Conservation (phyloP, 1,140 invertebrate genomes). For the Acromyrmex echinatior region DNA sequence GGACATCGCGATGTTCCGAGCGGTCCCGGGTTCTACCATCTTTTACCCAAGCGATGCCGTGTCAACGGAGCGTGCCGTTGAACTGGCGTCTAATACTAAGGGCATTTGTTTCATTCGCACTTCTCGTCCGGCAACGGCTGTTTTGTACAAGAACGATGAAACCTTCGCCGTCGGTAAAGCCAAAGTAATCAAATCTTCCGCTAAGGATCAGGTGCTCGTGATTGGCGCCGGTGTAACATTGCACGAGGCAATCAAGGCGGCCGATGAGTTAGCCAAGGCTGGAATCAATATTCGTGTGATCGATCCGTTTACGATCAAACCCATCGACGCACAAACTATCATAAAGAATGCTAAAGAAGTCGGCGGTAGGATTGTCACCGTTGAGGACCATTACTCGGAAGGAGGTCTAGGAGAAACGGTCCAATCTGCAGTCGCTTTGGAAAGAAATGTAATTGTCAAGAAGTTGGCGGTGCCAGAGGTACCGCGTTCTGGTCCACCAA, state of each 20-base stretch:
- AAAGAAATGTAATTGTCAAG: conserved; percentile 92
- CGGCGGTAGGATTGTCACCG: conserved; percentile 95
- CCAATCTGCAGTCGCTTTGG: conserved; percentile 91
- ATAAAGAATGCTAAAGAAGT: conserved; percentile 92
- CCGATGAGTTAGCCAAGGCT: conserved; percentile 90
- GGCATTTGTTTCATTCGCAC: conserved; percentile 99
- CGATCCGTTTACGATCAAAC: conserved; percentile 98
- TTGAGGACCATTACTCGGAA: conserved; percentile 99
- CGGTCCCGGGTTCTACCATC: conserved; percentile 96
- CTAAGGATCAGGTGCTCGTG: conserved; percentile 93
- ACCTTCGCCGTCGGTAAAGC: conserved; percentile 93
- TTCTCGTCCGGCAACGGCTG: conserved; percentile 95
- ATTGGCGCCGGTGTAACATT: conserved; percentile 98
- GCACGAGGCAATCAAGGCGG: conserved; percentile 95
- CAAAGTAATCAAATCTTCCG: conserved; percentile 92
- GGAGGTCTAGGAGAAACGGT: conserved; percentile 99
- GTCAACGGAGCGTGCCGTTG: conserved; percentile 96
- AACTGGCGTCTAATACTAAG: conserved; percentile 97
- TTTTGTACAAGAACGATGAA: conserved; percentile 96
- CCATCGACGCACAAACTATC: conserved; percentile 94
- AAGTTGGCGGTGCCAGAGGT: conserved; percentile 94
- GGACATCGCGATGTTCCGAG: conserved; percentile 98
- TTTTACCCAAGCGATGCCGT: conserved; percentile 99
- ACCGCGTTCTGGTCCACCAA: conserved; percentile 96
- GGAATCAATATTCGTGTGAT: conserved; percentile 93